Percentiles rank a stretch among this genome's conserved stretches.
These are phyloP conservation scores for Glossosoma conforme DNA, from an alignment of 1,140 invertebrate genomes.

Conservation along the genomic window DNA sequence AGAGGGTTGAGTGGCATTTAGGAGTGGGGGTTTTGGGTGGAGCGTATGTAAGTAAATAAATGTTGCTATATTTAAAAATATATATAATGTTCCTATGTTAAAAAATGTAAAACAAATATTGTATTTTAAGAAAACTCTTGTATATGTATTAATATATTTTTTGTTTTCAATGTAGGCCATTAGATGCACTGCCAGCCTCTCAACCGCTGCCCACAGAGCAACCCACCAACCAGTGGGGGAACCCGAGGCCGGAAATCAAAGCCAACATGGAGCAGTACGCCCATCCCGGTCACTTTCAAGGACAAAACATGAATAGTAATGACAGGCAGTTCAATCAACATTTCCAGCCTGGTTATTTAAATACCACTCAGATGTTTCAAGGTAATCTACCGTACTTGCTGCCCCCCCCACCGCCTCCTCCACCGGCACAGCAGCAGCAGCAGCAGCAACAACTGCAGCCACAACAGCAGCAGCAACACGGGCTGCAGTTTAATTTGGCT, in stretches of 20 bases:
- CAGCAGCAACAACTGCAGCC: constrained; percentile 14
- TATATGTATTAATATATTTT: neutral
- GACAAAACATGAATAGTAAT: constrained; percentile 10
- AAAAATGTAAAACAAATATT: no score
- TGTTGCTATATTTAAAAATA: no score
- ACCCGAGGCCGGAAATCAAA: constrained; percentile 15
- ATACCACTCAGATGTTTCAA: constrained; percentile 21
- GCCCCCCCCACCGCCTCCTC: constrained; percentile 21
- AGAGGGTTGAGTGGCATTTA: no score
- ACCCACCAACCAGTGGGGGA: neutral
- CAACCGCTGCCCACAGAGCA: no score
- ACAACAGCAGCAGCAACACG: constrained; percentile 6
- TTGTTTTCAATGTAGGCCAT: constrained; percentile 5
- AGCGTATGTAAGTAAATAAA: neutral
- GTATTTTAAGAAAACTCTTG: neutral
- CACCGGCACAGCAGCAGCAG: constrained; percentile 18
- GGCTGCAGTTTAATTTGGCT: constrained; percentile 17
- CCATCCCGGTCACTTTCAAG: constrained; percentile 17
- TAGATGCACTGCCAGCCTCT: no score
- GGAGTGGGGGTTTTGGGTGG: no score
- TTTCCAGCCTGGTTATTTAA: constrained; percentile 19
- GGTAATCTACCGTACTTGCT: constrained; percentile 26
- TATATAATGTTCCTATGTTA: neutral
- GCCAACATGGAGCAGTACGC: constrained; percentile 14
- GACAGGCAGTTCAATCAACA: constrained; percentile 20